Percentiles rank a stretch among this genome's conserved stretches.
These are phyloP conservation scores for Aplocera efformata DNA, from an alignment of 2,888 invertebrate genomes.

Conservation along the genomic window DNA sequence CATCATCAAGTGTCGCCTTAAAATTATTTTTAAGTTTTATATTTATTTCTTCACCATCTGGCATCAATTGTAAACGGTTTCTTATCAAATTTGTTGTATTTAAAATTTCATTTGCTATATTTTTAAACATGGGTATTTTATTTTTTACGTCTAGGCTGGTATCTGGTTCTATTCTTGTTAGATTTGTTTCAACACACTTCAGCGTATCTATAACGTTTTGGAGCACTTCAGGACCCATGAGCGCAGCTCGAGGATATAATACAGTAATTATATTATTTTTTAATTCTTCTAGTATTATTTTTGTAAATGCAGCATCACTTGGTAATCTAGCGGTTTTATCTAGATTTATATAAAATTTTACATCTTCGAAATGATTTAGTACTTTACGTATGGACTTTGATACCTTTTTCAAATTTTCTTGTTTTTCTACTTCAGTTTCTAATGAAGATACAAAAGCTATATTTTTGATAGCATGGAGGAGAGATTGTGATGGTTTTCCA, in stretches of 20 bases:
- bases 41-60: not conserved
- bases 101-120: conserved; percentile 42
- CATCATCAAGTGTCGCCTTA: not conserved
- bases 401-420: conserved; percentile 44
- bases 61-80: conserved; percentile 8
- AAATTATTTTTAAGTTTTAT: not conserved
- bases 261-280: conserved; percentile 41
- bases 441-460: conserved; percentile 34
- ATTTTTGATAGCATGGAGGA: conserved; percentile 58
- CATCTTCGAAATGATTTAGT: conserved; percentile 70
- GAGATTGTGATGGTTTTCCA: conserved; percentile 58
- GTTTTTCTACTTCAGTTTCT: conserved; percentile 25
- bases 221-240: conserved; percentile 27
- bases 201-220: conserved; percentile 29
- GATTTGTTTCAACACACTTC: conserved; percentile 35
- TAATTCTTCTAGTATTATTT: conserved; percentile 59
- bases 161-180: conserved; percentile 44
- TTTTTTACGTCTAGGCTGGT: conserved; percentile 62
- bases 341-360: conserved; percentile 70
- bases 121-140: conserved; percentile 66
- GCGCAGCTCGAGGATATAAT: conserved; percentile 31
- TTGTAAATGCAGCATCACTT: conserved; percentile 65
- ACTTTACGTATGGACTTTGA: conserved; percentile 57
- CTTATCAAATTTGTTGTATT: conserved; percentile 34
- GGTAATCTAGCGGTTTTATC: conserved; percentile 73